Evolutionary conservation across 2,113 vertebrate species (phyloP), one percentile per base, ranked within the genome.

Genomic region (Ceratotherium simum): DNA sequence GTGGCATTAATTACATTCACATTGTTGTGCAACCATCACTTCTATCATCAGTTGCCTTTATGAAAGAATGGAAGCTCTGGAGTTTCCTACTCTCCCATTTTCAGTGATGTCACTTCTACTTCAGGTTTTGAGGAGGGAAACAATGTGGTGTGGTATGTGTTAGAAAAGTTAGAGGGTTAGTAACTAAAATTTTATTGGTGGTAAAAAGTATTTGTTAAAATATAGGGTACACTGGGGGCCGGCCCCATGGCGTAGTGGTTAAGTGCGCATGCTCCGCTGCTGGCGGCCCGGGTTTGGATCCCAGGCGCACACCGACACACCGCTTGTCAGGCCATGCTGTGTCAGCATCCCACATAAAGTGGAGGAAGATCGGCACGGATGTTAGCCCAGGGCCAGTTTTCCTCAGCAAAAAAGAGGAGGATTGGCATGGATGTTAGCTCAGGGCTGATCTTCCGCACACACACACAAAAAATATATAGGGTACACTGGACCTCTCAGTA

Each of bases 181-280:
- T 60, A 69, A 69, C 51, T 65, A 89, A 79, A 72, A 42, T 78
- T 81, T 86, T 95, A 60, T 60, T 82, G 36, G 33, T 60, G 33
- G 17, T 81, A 72, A 89, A 95, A 94, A 48, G 5, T 39, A 23
- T 85, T 78, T 80, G 27, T 92, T 84, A 97, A 97, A 85, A 72
- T 54, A 81, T 16, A 60, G n/a, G n/a, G 14, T 69, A 69, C 8
- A 51, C 18, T 78, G 39, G 12, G 42, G 42, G 4, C 42, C 42
- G 5, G 42, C 42, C 42, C 42, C 42, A 5, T 42, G 42, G 42
- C 42, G 42, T 42, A 42, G 42, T 4, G 42, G 42, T 42, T 42
- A 42, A 42, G 42, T 42, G 42, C 42, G 42, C 42, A 39, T 39
- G 42, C 42, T 42, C 42, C 42, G 42, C 42, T 42, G 42, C 42